These are phyloP conservation scores for Oryzias woworae DNA, from an alignment of 2,113 vertebrate genomes.

Conservation along the genomic window DNA sequence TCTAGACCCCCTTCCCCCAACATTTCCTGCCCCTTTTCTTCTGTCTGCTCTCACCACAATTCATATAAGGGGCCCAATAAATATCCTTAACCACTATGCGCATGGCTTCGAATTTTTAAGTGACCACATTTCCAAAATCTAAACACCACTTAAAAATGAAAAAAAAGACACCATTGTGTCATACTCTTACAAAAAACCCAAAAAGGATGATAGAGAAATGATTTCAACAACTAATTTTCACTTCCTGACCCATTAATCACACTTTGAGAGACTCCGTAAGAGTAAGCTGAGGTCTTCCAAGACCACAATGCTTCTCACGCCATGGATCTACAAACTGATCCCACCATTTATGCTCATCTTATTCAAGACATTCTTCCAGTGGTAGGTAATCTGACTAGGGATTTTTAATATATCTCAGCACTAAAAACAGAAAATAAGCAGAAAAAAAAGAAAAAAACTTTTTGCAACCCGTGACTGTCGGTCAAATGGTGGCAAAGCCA, in stretches of 20 bases:
- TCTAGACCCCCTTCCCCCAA: conserved; percentile 37
- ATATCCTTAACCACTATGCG: conserved; percentile 55
- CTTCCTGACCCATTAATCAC: conserved; percentile 66
- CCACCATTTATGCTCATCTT: conserved; percentile 24
- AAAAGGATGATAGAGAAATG: conserved; percentile 49
- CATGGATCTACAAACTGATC: conserved; percentile 27
- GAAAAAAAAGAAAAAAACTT: conserved; percentile 12
- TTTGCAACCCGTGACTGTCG: conserved; percentile 42
- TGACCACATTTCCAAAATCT: conserved; percentile 35
- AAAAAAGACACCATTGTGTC: conserved; percentile 19
- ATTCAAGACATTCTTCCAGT: conserved; percentile 49
- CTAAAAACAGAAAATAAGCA: conserved; percentile 18
- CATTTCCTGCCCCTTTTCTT: conserved; percentile 62
- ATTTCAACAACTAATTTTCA: conserved; percentile 56
- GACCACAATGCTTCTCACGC: conserved; percentile 37
- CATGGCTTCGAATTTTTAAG: conserved; percentile 49
- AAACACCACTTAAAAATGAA: not conserved
- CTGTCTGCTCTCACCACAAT: conserved; percentile 59
- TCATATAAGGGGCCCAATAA: conserved; percentile 70
- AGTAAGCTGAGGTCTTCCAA: conserved; percentile 27
- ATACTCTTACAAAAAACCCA: conserved; percentile 33
- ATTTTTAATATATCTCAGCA: conserved; percentile 53
- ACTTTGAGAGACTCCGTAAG: conserved; percentile 27
- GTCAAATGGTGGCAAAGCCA: conserved; percentile 54
- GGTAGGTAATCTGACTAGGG: conserved; percentile 47